phyloP scores from a whole-genome alignment of 2,888 invertebrate genomes.

The Tenthredo scrophulariae region DNA sequence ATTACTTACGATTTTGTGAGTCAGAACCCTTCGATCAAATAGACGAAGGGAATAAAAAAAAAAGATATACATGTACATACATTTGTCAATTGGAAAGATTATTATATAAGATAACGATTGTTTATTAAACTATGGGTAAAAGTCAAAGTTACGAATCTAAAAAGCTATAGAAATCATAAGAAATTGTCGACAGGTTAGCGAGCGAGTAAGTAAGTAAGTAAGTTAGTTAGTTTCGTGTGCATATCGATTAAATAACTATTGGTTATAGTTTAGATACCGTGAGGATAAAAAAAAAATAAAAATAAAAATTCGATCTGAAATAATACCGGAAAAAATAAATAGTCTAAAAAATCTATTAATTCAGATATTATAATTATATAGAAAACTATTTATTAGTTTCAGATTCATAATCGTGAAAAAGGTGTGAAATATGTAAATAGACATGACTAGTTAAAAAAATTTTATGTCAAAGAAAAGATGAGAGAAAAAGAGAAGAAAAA shows the following conservation, averaged over 20 bases:
- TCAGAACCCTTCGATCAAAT: too few relatives aligned
- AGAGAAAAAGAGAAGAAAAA: conserved; percentile 36
- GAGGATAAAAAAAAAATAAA: neutral
- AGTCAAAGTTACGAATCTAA: neutral
- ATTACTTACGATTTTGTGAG: too few relatives aligned
- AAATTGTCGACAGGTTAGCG: neutral
- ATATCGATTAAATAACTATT: conserved; percentile 75
- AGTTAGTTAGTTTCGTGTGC: neutral
- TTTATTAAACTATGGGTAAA: neutral
- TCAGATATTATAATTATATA: too few relatives aligned
- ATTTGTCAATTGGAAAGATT: too few relatives aligned
- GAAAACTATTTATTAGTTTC: too few relatives aligned
- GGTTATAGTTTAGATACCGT: conserved; percentile 57
- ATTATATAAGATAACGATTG: too few relatives aligned
- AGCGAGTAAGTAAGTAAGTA: neutral
- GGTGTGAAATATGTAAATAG: too few relatives aligned
- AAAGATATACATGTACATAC: too few relatives aligned
- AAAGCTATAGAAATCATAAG: neutral
- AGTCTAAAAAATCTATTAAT: too few relatives aligned
- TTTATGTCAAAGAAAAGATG: neutral
- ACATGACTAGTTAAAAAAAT: neutral
- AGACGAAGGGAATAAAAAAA: too few relatives aligned
- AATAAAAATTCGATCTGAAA: neutral
- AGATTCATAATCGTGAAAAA: too few relatives aligned
- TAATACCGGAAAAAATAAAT: too few relatives aligned